These are phyloP conservation scores for Epistrophe grossulariae DNA, from an alignment of 2,888 invertebrate genomes.

Conservation along the genomic window DNA sequence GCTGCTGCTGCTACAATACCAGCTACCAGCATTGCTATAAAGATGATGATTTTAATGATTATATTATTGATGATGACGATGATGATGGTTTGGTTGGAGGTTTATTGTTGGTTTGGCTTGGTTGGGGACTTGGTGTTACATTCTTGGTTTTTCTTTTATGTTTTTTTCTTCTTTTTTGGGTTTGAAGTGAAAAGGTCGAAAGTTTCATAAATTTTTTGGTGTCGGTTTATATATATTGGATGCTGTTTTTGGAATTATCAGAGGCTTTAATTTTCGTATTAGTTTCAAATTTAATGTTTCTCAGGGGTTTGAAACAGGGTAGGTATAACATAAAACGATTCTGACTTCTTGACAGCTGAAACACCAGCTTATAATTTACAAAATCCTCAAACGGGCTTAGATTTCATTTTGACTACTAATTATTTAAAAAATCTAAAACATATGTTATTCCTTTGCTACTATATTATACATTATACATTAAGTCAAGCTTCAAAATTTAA, in stretches of 20 bases:
- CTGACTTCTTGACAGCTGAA: too few relatives aligned
- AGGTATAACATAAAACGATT: too few relatives aligned
- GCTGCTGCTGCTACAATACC: constrained; percentile 12
- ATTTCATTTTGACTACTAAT: too few relatives aligned
- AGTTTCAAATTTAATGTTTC: constrained; percentile 32
- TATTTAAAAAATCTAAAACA: too few relatives aligned
- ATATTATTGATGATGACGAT: constrained; percentile 58
- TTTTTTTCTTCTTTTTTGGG: constrained; percentile 23
- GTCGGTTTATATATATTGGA: constrained; percentile 14
- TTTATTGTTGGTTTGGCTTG: constrained; percentile 47
- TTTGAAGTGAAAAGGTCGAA: constrained; percentile 51
- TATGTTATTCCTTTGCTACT: too few relatives aligned
- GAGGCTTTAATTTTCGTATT: constrained; percentile 11
- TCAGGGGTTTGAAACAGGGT: constrained; percentile 27
- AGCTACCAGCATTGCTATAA: constrained; percentile 22
- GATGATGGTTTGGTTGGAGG: constrained; percentile 27
- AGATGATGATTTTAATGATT: constrained; percentile 48
- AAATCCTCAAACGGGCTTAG: too few relatives aligned
- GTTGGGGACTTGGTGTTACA: constrained; percentile 46
- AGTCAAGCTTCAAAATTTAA: too few relatives aligned
- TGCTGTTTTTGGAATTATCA: constrained; percentile 3
- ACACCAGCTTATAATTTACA: too few relatives aligned
- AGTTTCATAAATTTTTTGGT: constrained; percentile 51
- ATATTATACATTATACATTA: too few relatives aligned
- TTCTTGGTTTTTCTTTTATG: constrained; percentile 7